Base-by-base conservation (phyloP, 2,113 vertebrate genomes). In the Stegastes partitus region DNA sequence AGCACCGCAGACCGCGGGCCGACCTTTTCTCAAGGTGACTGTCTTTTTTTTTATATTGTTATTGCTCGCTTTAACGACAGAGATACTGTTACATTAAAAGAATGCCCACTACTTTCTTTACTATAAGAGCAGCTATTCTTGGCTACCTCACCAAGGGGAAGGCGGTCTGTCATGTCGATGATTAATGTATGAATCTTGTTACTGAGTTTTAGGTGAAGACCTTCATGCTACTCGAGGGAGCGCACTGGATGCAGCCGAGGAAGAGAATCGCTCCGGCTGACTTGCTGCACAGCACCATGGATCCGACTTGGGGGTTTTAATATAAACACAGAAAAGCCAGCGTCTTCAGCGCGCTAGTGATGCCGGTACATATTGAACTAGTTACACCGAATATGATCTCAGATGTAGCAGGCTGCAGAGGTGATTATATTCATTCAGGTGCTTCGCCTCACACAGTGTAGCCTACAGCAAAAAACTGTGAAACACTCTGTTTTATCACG, bases 161-260 rank as follows among this genome's bases (percentile, higher is more conserved):
- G 79, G 80, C n/a, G 72, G 74, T 75, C 77, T 87, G 77, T 63
- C 79, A 81, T 74, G 45, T 58, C 34, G 53, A 82, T 90, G 80
- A 91, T 85, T 85, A 87, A 91, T 90, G 77, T 47, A 42, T 83
- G 74, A 89, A 80, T 85, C 69, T 81, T 85, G 62, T 86, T 85
- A 42, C 34, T 69, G 65, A 70, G 49, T 77, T 86, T 70, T 77
- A 74, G 82, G 70, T 84, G 80, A 90, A 79, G 79, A 78, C 82
- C 86, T 78, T 54, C 19, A 11, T 74, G 50, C 78, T 68, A 68
- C 85, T 85, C 54, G 8, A 3, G 85, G 82, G 84, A 85, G 53
- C 12, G 19, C 34, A 31, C 57, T 62, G 72, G 68, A 69, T 78
- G 69, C 61, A 71, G 77, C 56, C 34, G 74, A 79, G 68, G 76